phyloP scores from a whole-genome alignment of 2,888 invertebrate species.

The Ophion obscuratus region DNA sequence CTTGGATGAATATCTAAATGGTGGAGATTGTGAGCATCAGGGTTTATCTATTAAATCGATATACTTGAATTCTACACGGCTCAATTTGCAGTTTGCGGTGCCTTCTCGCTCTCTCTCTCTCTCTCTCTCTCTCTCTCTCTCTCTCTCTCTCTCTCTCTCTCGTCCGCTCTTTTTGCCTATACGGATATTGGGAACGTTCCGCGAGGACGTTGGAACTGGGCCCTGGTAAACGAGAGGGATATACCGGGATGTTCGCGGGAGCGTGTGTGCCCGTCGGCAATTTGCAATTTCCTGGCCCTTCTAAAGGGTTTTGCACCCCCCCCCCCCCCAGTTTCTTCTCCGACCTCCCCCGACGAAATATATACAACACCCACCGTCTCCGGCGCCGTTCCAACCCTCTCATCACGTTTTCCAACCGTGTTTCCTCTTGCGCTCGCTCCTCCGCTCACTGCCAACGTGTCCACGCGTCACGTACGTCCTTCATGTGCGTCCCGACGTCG shows the following conservation, averaged over 20 bases:
- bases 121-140: constrained; percentile 40
- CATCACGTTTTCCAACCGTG: constrained; percentile 44
- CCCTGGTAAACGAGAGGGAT: constrained; percentile 30
- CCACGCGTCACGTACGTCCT: constrained; percentile 55
- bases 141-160: constrained; percentile 41
- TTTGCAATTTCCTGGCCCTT: constrained; percentile 82
- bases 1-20: constrained; percentile 10
- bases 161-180: constrained; percentile 34
- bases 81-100: constrained; percentile 77
- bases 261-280: constrained; percentile 75
- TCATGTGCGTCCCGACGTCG: constrained; percentile 61
- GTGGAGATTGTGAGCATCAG: background rate
- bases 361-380: constrained; percentile 31
- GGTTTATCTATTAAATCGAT: constrained; percentile 65
- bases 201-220: constrained; percentile 43
- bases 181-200: constrained; percentile 51
- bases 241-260: constrained; percentile 47
- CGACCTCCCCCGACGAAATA: constrained; percentile 21
- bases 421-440: background rate
- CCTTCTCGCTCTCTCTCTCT: constrained; percentile 33
- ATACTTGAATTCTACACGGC: constrained; percentile 70
- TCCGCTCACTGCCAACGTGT: background rate
- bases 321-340: constrained; percentile 34
- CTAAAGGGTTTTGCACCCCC: constrained; percentile 57
- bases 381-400: constrained; percentile 40